phyloP scores from a whole-genome alignment of 2,797 vertebrate species.

The Denticeps clupeoides region DNA sequence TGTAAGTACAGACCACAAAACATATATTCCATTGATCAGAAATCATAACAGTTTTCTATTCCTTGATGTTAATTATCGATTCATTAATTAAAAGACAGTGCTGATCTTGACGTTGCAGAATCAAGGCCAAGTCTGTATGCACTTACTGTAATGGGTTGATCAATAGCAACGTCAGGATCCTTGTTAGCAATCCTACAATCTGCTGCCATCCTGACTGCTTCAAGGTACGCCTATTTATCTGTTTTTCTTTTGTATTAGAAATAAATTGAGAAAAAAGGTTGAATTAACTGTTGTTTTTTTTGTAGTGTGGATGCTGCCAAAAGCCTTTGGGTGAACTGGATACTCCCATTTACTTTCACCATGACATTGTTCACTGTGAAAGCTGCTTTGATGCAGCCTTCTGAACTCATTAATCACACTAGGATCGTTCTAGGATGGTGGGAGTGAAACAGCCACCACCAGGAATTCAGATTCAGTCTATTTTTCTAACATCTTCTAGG shows the following conservation, averaged over 20 bases:
- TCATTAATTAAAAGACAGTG: no score
- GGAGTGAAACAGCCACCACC: no score
- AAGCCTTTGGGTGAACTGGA: constrained; percentile 39
- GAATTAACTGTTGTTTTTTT: no score
- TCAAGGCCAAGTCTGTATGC: constrained; percentile 26
- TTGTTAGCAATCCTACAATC: constrained; percentile 30
- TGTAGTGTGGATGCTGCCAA: constrained; percentile 43
- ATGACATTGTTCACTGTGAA: constrained; percentile 37
- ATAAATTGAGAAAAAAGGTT: no score
- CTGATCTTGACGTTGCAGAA: constrained; percentile 1
- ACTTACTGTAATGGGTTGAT: constrained; percentile 38
- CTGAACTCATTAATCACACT: constrained; percentile 4
- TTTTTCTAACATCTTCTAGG: no score
- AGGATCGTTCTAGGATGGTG: no score
- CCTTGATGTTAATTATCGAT: no score
- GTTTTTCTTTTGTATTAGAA: not conserved
- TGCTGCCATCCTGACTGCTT: constrained; percentile 46
- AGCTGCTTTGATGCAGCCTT: constrained; percentile 35
- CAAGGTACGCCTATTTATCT: constrained; percentile 34
- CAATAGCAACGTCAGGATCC: constrained; percentile 38
- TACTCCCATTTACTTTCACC: constrained; percentile 35
- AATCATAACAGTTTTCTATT: not conserved
- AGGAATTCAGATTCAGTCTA: no score
- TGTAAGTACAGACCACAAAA: no score
- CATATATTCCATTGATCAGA: no score